Conservation (phyloP, 2,113 vertebrate species). For the Tenebrosternarchus preto region DNA sequence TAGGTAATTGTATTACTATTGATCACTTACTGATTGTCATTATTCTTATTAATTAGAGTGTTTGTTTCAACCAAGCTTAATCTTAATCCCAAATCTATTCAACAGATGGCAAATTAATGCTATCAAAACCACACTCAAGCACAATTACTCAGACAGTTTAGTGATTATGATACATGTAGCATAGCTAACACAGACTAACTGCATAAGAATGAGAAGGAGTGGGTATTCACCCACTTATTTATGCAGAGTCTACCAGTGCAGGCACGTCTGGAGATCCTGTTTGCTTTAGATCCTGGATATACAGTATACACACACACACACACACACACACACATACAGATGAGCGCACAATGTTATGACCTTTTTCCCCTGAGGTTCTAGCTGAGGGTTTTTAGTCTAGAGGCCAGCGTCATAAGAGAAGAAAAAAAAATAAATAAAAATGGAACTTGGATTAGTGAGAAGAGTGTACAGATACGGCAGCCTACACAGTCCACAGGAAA, state of each 20-base stretch:
- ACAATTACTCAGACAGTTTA: slow-evolving; percentile 46
- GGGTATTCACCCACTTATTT: slow-evolving; percentile 5
- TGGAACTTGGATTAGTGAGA: too few species aligned
- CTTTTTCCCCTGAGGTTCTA: too few species aligned
- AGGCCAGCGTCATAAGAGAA: too few species aligned
- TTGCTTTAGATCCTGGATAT: not conserved
- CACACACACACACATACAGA: slow-evolving; percentile 2
- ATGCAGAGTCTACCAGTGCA: not conserved
- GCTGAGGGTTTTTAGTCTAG: too few species aligned
- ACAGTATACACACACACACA: not conserved
- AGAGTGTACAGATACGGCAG: too few species aligned
- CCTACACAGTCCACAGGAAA: too few species aligned
- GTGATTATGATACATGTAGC: slow-evolving; percentile 55
- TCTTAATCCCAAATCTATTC: slow-evolving; percentile 34
- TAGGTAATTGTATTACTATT: slow-evolving; percentile 40
- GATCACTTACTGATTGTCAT: slow-evolving; percentile 38
- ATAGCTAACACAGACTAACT: slow-evolving; percentile 51
- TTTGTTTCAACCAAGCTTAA: slow-evolving; percentile 15
- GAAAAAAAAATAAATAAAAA: too few species aligned
- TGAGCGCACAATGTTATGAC: too few species aligned
- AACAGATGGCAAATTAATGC: slow-evolving; percentile 55
- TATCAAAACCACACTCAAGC: slow-evolving; percentile 43
- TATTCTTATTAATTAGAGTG: slow-evolving; percentile 41
- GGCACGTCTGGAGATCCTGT: not conserved
- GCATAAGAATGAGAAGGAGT: slow-evolving; percentile 33